Evolutionary conservation across 2,888 invertebrate genomes (phyloP).

Genomic region (Phalangium opilio): DNA sequence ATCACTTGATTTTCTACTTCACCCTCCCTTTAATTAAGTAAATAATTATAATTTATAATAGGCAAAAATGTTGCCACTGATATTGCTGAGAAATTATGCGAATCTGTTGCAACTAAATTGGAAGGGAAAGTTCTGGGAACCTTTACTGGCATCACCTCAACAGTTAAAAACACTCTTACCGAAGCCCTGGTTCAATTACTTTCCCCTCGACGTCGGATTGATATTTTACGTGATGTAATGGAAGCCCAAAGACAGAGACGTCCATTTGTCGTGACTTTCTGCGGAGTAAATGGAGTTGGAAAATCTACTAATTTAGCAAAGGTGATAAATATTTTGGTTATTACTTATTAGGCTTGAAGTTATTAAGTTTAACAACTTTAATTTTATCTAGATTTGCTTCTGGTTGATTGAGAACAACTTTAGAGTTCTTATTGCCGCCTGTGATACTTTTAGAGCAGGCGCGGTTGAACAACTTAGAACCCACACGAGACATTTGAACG

Average conservation of each 20-base stretch:
- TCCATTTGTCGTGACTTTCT: constrained; percentile 93
- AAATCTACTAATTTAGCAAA: constrained; percentile 98
- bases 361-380: constrained; percentile 2
- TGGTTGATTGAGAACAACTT: constrained; percentile 97
- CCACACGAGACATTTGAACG: constrained; percentile 59
- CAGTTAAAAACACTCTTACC: constrained; percentile 70
- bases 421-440: constrained; percentile 91
- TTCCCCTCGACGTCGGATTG: constrained; percentile 84
- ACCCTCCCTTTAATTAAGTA: no score
- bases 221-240: constrained; percentile 87
- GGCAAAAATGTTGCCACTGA: constrained; percentile 95
- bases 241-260: constrained; percentile 59
- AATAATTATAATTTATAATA: no score
- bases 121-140: constrained; percentile 88
- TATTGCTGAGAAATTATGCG: constrained; percentile 82
- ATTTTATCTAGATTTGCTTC: constrained; percentile 57
- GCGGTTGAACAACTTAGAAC: constrained; percentile 97
- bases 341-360: background rate
- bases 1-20: no score
- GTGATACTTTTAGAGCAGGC: constrained; percentile 97
- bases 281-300: constrained; percentile 98
- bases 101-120: constrained; percentile 73
- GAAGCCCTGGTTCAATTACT: constrained; percentile 76
- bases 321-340: constrained; percentile 28
- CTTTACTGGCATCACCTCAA: constrained; percentile 77